phyloP scores from a whole-genome alignment of 2,113 vertebrate species.

The Platichthys flesus region DNA sequence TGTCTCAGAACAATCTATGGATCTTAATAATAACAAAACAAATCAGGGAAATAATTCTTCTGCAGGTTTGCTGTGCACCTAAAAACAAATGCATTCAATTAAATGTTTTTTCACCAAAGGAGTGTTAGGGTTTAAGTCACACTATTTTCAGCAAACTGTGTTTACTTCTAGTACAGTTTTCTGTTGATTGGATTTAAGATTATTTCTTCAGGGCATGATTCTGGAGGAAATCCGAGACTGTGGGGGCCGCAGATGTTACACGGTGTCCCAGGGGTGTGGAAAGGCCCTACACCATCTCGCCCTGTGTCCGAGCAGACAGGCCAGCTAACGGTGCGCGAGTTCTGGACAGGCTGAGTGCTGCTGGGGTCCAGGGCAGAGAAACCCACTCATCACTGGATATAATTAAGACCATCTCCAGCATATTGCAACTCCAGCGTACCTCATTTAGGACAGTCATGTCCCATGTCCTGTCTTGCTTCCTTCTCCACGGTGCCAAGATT shows the following conservation, averaged over 20 bases:
- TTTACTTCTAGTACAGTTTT: too few species aligned
- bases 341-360: conserved; percentile 27
- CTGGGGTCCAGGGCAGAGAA: neutral
- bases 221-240: neutral
- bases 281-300: conserved; percentile 29
- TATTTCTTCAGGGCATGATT: too few species aligned
- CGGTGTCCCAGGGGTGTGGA: conserved; percentile 28
- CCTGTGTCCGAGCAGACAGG: conserved; percentile 22
- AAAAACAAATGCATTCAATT: too few species aligned
- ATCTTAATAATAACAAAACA: too few species aligned
- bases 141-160: too few species aligned
- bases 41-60: too few species aligned
- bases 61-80: too few species aligned
- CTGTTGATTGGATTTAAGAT: neutral
- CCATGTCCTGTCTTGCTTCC: conserved; percentile 1
- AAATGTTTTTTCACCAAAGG: too few species aligned
- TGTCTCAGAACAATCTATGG: too few species aligned
- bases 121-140: too few species aligned
- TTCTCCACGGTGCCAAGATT: neutral
- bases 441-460: conserved; percentile 24
- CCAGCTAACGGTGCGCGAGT: conserved; percentile 15
- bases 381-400: conserved; percentile 29
- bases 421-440: neutral
- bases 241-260: conserved; percentile 60
- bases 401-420: conserved; percentile 42